Evolutionary conservation across 2,797 vertebrate species (phyloP).

Genomic region (Catharus ustulatus): DNA sequence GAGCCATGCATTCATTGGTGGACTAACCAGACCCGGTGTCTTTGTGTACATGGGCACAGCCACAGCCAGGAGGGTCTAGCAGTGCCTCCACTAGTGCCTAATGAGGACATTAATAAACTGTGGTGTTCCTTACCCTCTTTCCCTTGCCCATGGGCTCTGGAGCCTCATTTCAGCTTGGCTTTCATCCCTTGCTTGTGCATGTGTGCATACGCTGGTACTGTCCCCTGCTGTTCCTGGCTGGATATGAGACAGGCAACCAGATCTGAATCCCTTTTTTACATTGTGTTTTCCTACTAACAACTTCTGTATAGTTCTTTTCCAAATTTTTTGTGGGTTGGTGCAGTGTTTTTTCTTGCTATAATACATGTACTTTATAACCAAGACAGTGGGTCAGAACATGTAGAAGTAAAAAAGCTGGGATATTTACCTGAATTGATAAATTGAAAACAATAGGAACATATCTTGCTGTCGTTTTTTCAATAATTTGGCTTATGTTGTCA

Average conservation of each 20-base stretch:
- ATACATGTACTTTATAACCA: not conserved
- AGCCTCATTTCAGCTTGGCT: not conserved
- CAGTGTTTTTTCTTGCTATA: not conserved
- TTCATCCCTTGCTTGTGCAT: rapidly evolving
- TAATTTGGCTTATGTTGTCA: not conserved
- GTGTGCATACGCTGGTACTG: not conserved
- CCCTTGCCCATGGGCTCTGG: not conserved
- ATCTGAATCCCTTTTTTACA: not conserved
- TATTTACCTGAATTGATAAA: not conserved
- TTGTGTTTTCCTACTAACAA: not conserved
- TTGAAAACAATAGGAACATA: not conserved
- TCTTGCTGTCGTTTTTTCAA: not conserved
- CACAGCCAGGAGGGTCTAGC: not conserved
- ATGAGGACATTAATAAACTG: not conserved
- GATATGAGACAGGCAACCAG: not conserved
- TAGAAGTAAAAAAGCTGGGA: not conserved
- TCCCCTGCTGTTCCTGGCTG: not conserved
- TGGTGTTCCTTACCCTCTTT: too few species aligned
- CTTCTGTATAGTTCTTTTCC: not conserved
- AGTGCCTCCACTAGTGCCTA: not conserved
- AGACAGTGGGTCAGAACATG: not conserved
- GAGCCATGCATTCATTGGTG: not conserved
- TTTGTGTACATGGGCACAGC: rapidly evolving
- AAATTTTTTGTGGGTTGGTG: not conserved
- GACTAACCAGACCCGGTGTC: rapidly evolving